A percentile compares a stretch with the other conserved stretches of the same genome.
phyloP scores from a whole-genome alignment of 2,888 invertebrate genomes.

The Lasioglossum morio region DNA sequence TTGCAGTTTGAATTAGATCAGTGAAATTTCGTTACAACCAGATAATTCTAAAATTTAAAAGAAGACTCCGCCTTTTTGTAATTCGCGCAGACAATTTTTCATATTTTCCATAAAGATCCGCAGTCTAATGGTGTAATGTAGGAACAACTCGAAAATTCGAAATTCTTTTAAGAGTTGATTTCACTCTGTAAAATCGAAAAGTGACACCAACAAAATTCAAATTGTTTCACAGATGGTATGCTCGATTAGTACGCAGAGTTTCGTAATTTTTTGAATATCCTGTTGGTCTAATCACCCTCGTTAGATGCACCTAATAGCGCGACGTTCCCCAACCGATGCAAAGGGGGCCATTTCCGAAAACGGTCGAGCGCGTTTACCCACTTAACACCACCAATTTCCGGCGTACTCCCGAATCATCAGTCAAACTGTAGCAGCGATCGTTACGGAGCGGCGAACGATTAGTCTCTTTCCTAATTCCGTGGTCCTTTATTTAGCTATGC shows the following conservation, averaged over 20 bases:
- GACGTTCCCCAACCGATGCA: not conserved
- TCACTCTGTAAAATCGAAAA: not conserved
- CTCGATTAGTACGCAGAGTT: not conserved
- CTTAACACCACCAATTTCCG: conserved; percentile 62
- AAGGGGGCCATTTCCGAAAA: conserved; percentile 30
- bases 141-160: no score
- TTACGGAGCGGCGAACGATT: conserved; percentile 53
- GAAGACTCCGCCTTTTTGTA: not conserved
- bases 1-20: not conserved
- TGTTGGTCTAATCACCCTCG: not conserved
- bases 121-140: no score
- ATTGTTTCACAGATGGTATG: not conserved
- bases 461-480: conserved; percentile 68
- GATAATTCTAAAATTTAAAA: not conserved
- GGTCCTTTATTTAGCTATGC: conserved; percentile 60
- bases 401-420: conserved; percentile 64
- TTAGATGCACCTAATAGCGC: not conserved
- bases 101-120: no score
- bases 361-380: conserved; percentile 44
- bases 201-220: not conserved
- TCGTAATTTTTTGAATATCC: not conserved
- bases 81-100: no score
- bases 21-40: not conserved
- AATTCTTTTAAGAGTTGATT: not conserved
- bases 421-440: conserved; percentile 56